Conservation (phyloP, 2,113 vertebrate species). For the Aramus guarauna region DNA sequence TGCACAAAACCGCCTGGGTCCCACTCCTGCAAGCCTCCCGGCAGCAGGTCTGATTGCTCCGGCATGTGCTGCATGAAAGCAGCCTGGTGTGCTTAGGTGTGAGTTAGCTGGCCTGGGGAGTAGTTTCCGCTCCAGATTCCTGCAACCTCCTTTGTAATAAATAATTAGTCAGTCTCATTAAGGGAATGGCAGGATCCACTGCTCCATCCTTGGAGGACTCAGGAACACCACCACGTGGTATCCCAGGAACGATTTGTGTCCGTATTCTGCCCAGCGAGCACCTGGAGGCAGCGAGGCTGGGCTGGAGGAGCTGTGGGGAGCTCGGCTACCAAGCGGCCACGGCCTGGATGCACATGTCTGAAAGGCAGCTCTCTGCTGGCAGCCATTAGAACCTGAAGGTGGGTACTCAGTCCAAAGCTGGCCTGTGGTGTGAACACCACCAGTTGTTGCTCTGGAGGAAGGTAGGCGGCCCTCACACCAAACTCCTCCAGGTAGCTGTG, state of each 20-base stretch:
- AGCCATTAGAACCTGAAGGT: not conserved
- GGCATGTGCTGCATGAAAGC: not conserved
- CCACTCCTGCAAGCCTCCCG: not conserved
- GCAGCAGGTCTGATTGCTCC: not conserved
- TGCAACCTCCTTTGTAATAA: not conserved
- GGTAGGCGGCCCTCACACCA: not conserved
- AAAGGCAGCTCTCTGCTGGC: not conserved
- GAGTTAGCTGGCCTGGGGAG: not conserved
- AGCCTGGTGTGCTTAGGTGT: not conserved
- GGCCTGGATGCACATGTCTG: not conserved
- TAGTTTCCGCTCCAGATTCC: not conserved
- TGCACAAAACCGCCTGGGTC: not conserved
- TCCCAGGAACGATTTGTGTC: not conserved
- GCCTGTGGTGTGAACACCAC: not conserved
- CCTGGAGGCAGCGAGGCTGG: not conserved
- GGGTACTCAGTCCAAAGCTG: not conserved
- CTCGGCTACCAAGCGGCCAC: rapidly evolving
- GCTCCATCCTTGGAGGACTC: not conserved
- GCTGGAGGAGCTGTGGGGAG: not conserved
- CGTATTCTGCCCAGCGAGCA: not conserved
- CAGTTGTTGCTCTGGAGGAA: not conserved
- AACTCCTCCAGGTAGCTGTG: not conserved
- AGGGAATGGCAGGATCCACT: rapidly evolving
- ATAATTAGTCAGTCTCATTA: not conserved
- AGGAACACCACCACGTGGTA: not conserved